A percentile compares a stretch with the other conserved stretches of the same genome.
These are phyloP conservation scores for Euplagia quadripunctaria DNA, from an alignment of 2,888 invertebrate genomes.

Conservation along the genomic window DNA sequence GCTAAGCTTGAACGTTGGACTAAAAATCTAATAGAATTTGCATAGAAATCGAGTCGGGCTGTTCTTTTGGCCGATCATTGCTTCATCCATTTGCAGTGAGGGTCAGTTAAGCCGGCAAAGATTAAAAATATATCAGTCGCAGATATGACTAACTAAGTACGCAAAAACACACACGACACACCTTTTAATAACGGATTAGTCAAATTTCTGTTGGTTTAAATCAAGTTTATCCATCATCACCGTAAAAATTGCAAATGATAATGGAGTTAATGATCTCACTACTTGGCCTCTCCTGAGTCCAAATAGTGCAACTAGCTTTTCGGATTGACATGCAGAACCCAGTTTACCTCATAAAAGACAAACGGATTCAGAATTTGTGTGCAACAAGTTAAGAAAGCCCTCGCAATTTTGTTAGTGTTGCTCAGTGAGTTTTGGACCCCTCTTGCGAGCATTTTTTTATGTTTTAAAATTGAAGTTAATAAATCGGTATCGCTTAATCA, in stretches of 20 bases:
- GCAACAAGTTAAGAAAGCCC: not conserved
- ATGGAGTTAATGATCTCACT: too few relatives aligned
- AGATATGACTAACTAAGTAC: constrained; percentile 7
- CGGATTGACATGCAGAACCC: not conserved
- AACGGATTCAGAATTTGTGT: not conserved
- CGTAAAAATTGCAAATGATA: not conserved
- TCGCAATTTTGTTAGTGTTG: not conserved
- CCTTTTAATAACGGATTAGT: too few relatives aligned
- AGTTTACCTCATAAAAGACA: not conserved
- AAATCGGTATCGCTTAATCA: too few relatives aligned
- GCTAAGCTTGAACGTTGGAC: constrained; percentile 57
- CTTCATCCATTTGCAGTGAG: constrained; percentile 75
- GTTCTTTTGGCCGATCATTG: constrained; percentile 69
- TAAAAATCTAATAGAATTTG: constrained; percentile 77
- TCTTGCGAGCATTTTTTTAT: too few relatives aligned
- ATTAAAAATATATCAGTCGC: constrained; percentile 31
- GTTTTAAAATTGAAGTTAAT: too few relatives aligned
- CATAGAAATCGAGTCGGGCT: constrained; percentile 76
- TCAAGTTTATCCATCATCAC: not conserved
- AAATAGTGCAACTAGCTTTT: not conserved
- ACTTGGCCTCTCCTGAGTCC: not conserved
- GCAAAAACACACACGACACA: too few relatives aligned
- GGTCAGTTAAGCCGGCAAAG: constrained; percentile 35
- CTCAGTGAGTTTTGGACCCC: not conserved
- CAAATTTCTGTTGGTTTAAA: not conserved